Percentiles rank a stretch among this genome's conserved stretches.
Conservation (phyloP, 1,140 invertebrate species). For the Cephus cinctus region DNA sequence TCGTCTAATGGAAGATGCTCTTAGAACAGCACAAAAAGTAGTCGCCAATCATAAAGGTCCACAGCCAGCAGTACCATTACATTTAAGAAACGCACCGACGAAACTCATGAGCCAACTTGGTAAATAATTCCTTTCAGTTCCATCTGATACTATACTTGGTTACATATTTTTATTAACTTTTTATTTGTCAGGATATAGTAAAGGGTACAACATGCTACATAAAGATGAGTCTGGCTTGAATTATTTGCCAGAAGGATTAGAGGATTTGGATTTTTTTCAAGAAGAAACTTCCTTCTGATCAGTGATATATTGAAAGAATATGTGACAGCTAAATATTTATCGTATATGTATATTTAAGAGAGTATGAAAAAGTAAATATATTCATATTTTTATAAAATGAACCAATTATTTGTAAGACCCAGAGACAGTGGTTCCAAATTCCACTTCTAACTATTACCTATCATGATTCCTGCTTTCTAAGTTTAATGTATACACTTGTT, state of each 20-base stretch:
- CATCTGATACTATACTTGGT: too few species aligned
- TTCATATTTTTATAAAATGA: too few species aligned
- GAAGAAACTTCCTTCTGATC: too few species aligned
- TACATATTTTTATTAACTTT: conserved; percentile 6
- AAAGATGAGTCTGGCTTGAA: conserved; percentile 59
- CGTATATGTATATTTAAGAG: too few species aligned
- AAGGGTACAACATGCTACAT: conserved; percentile 62
- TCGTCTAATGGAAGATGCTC: conserved; percentile 67
- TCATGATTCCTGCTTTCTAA: too few species aligned
- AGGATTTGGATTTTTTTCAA: conserved; percentile 64
- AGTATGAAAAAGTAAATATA: too few species aligned
- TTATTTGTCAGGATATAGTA: conserved; percentile 62
- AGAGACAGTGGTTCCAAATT: too few species aligned
- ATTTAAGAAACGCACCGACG: conserved; percentile 78
- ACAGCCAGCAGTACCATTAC: conserved; percentile 71
- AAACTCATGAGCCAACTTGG: conserved; percentile 77
- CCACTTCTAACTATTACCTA: too few species aligned
- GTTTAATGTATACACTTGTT: too few species aligned
- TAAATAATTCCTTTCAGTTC: conserved; percentile 31
- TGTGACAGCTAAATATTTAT: too few species aligned
- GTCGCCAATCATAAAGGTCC: conserved; percentile 65
- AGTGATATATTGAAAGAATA: too few species aligned
- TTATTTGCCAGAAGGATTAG: conserved; percentile 71
- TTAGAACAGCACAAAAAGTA: conserved; percentile 62
- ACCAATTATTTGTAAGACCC: too few species aligned